phyloP scores from a whole-genome alignment of 2,888 invertebrate species.

The Drosophila subquinaria region DNA sequence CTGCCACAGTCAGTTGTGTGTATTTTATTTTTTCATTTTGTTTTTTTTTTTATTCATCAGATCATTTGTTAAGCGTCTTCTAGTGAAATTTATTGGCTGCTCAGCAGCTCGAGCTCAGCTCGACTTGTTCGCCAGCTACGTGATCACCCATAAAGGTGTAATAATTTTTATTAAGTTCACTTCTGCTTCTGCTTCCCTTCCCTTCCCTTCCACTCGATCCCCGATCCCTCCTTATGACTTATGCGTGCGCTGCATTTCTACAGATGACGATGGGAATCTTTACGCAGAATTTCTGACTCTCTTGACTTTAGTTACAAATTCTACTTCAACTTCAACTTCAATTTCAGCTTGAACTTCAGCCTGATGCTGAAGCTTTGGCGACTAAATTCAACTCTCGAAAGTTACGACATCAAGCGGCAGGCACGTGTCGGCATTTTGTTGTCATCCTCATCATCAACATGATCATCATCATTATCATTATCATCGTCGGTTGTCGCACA shows the following conservation, averaged over 20 bases:
- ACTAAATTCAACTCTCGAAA: slow-evolving; percentile 13
- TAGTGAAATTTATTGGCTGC: slow-evolving; percentile 76
- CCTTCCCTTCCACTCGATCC: slow-evolving; percentile 5
- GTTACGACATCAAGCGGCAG: slow-evolving; percentile 21
- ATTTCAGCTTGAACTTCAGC: slow-evolving; percentile 24
- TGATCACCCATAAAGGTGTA: slow-evolving; percentile 85
- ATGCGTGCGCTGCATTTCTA: slow-evolving; percentile 72
- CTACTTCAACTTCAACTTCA: slow-evolving; percentile 24
- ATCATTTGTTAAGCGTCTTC: slow-evolving; percentile 70
- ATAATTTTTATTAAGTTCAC: slow-evolving; percentile 84
- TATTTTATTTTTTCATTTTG: slow-evolving; percentile 19
- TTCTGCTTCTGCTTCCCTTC: slow-evolving; percentile 11
- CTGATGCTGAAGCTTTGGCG: slow-evolving; percentile 52
- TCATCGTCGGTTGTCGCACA: slow-evolving; percentile 10
- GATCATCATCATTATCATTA: slow-evolving; percentile 29
- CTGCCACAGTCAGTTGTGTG: slow-evolving; percentile 31
- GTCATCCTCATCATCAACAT: slow-evolving; percentile 29
- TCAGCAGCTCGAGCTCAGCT: slow-evolving; percentile 23
- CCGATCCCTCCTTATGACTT: slow-evolving; percentile 63
- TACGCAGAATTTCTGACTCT: slow-evolving; percentile 64
- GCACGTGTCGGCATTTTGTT: slow-evolving; percentile 71
- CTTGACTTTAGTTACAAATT: slow-evolving; percentile 18
- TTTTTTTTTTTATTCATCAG: slow-evolving; percentile 44
- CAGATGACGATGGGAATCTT: slow-evolving; percentile 67
- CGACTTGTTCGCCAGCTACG: slow-evolving; percentile 74